Percentiles rank a stretch among this genome's conserved stretches.
These are phyloP conservation scores for Pyrrhia umbra DNA, from an alignment of 2,888 invertebrate species.

Conservation along the genomic window DNA sequence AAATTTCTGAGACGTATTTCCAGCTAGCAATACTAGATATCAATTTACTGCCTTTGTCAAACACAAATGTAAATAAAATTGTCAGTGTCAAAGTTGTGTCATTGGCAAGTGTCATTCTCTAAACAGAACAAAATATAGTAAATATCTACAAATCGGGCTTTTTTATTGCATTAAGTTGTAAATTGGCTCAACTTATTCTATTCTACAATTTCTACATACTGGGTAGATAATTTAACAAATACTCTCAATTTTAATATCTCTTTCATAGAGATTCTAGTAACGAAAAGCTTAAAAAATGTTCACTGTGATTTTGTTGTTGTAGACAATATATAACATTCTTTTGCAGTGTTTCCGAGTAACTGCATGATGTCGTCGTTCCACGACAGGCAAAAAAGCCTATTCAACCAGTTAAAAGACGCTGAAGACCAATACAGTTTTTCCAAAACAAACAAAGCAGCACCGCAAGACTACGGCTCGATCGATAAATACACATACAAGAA, in stretches of 20 bases:
- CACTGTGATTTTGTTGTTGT: background rate
- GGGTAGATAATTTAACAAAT: background rate
- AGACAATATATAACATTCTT: background rate
- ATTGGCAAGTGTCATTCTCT: too few relatives aligned
- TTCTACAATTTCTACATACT: background rate
- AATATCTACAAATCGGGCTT: background rate
- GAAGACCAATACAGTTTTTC: conserved; percentile 88
- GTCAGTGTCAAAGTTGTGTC: conserved; percentile 2
- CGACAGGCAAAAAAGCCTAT: conserved; percentile 92
- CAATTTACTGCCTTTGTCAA: background rate
- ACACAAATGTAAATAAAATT: background rate
- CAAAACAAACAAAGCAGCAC: conserved; percentile 76
- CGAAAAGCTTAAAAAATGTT: background rate
- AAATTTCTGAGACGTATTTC: background rate
- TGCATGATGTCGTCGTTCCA: conserved; percentile 85
- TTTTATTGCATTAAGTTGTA: background rate
- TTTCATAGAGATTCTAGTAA: background rate
- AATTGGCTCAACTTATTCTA: background rate
- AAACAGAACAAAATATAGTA: background rate
- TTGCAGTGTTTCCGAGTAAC: conserved; percentile 28
- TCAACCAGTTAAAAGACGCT: conserved; percentile 92
- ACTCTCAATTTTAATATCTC: background rate
- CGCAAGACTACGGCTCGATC: conserved; percentile 77
- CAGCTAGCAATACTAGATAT: background rate
- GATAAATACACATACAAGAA: conserved; percentile 79